These are phyloP conservation scores for Lateolabrax maculatus DNA, from an alignment of 2,797 vertebrate genomes.

Conservation along the genomic window DNA sequence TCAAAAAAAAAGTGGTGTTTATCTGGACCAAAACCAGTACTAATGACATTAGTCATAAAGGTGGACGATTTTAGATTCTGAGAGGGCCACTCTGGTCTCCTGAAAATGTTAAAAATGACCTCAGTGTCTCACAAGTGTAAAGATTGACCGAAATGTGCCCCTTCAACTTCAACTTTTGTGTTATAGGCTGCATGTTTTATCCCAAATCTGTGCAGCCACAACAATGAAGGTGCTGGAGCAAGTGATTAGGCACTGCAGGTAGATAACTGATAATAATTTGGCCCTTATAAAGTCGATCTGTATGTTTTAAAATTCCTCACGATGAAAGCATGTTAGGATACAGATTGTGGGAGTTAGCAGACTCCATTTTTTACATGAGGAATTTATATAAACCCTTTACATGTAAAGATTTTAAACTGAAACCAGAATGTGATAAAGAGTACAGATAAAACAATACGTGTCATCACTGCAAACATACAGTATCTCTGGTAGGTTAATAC, in stretches of 20 bases:
- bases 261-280: background rate
- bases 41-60: background rate
- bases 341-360: background rate
- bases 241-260: background rate
- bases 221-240: background rate
- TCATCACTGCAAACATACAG: background rate
- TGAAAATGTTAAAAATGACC: background rate
- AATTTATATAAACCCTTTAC: background rate
- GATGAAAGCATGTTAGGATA: background rate
- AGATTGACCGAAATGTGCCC: background rate
- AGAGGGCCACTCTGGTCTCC: background rate
- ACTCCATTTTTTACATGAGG: no score
- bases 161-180: background rate
- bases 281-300: background rate
- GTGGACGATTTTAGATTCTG: background rate
- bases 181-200: slow-evolving; percentile 5
- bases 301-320: background rate
- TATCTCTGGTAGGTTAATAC: background rate
- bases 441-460: background rate
- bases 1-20: background rate
- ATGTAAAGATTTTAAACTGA: background rate
- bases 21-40: background rate
- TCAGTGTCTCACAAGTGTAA: no score
- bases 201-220: background rate
- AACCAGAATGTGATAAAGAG: background rate